A percentile compares a stretch with the other conserved stretches of the same genome.
Evolutionary conservation across 2,888 invertebrate species (phyloP).

Genomic region (Nomada ruficornis): DNA sequence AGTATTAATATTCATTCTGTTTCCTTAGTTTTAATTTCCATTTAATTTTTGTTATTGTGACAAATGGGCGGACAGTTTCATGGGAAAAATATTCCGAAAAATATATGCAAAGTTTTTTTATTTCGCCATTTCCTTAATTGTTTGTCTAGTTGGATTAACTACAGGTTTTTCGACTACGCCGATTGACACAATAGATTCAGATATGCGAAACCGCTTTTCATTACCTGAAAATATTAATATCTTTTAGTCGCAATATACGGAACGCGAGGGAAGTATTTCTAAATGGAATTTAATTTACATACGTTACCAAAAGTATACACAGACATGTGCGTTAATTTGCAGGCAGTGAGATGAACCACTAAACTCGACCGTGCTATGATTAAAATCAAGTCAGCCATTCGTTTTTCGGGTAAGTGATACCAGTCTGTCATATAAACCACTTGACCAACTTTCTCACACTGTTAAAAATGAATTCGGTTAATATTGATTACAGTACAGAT

Average conservation of each 20-base stretch:
- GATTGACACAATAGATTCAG: too few relatives aligned
- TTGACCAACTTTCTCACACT: conserved; percentile 61
- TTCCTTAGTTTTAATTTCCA: too few relatives aligned
- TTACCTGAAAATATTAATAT: conserved; percentile 46
- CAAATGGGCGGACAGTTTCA: too few relatives aligned
- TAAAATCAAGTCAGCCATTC: conserved; percentile 64
- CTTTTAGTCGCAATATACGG: too few relatives aligned
- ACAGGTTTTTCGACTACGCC: too few relatives aligned
- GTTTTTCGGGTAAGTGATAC: conserved; percentile 62
- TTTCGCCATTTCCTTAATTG: too few relatives aligned
- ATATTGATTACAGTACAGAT: too few relatives aligned
- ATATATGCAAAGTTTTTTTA: too few relatives aligned
- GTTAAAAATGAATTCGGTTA: background rate
- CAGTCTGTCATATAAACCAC: conserved; percentile 69
- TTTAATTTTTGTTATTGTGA: too few relatives aligned
- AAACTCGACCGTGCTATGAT: conserved; percentile 72
- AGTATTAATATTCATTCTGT: too few relatives aligned
- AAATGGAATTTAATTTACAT: conserved; percentile 24
- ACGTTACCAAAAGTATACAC: conserved; percentile 70
- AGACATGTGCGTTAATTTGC: conserved; percentile 74
- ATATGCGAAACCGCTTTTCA: conserved; percentile 40
- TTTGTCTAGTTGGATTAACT: too few relatives aligned
- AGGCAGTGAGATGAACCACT: conserved; percentile 74
- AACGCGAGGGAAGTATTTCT: background rate
- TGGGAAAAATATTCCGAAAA: too few relatives aligned